A percentile compares a stretch with the other conserved stretches of the same genome.
Evolutionary conservation across 2,888 invertebrate genomes (phyloP).

Genomic region (Melieria crassipennis): DNA sequence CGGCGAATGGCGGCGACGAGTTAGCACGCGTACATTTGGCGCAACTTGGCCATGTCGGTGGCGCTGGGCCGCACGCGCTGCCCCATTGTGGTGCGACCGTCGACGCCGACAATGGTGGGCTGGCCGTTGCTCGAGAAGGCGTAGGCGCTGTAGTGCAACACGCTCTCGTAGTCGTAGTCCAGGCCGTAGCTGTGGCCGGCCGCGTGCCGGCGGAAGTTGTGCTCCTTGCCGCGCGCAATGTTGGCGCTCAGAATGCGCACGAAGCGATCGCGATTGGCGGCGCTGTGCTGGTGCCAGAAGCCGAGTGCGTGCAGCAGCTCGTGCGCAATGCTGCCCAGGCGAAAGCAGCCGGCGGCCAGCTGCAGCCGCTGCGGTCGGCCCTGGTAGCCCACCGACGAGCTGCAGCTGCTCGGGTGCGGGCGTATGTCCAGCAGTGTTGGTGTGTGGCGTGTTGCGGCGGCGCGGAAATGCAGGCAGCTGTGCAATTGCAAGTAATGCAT

Average conservation of each 20-base stretch:
- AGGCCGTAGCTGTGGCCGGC: conserved; percentile 72
- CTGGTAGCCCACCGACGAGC: conserved; percentile 76
- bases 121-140: conserved; percentile 77
- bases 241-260: conserved; percentile 68
- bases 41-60: conserved; percentile 42
- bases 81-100: conserved; percentile 46
- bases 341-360: conserved; percentile 56
- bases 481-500: conserved; percentile 43
- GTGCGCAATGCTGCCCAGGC: conserved; percentile 72
- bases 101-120: conserved; percentile 71
- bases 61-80: conserved; percentile 47
- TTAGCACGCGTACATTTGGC: conserved; percentile 47
- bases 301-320: conserved; percentile 81
- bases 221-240: conserved; percentile 69
- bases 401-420: conserved; percentile 70
- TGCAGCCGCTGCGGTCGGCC: conserved; percentile 62
- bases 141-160: conserved; percentile 79
- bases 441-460: conserved; percentile 27
- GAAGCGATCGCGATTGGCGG: conserved; percentile 76
- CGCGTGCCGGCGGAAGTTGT: conserved; percentile 75
- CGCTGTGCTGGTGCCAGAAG: conserved; percentile 82
- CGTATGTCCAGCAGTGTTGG: conserved; percentile 15
- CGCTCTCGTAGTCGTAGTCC: conserved; percentile 78
- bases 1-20: too few relatives aligned
- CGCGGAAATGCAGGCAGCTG: conserved; percentile 44